Evolutionary conservation across 2,797 vertebrate genomes (phyloP).

Genomic region (Tinamus major): DNA sequence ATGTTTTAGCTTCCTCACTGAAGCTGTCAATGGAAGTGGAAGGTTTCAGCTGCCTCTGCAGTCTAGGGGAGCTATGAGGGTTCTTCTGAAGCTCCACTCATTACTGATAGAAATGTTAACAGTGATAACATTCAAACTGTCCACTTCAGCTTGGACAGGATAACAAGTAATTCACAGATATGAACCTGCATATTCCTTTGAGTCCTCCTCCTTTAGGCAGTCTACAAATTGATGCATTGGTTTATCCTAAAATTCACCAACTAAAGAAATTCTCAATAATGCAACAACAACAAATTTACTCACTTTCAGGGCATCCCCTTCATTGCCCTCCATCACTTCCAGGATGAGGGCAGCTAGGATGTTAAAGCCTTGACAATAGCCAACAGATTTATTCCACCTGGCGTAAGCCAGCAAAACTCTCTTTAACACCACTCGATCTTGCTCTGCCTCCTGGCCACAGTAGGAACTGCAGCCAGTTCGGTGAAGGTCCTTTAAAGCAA

Average conservation of each 20-base stretch:
- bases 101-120: background rate
- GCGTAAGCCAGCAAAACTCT: slow-evolving; percentile 94
- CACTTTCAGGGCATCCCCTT: slow-evolving; percentile 97
- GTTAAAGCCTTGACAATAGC: slow-evolving; percentile 98
- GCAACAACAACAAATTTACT: slow-evolving; percentile 40
- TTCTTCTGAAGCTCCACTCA: background rate
- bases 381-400: slow-evolving; percentile 96
- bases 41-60: background rate
- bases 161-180: background rate
- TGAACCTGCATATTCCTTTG: background rate
- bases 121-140: background rate
- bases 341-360: slow-evolving; percentile 96
- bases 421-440: slow-evolving; percentile 95
- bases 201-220: background rate
- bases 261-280: background rate
- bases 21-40: background rate
- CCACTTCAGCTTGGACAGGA: background rate
- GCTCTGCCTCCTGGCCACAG: slow-evolving; percentile 96
- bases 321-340: slow-evolving; percentile 95
- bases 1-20: background rate
- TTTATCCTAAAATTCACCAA: background rate
- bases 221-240: background rate
- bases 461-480: slow-evolving; percentile 98
- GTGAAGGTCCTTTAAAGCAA: slow-evolving; percentile 90
- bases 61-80: background rate